Conservation (phyloP, 2,113 vertebrate genomes). For the Euleptes europaea region DNA sequence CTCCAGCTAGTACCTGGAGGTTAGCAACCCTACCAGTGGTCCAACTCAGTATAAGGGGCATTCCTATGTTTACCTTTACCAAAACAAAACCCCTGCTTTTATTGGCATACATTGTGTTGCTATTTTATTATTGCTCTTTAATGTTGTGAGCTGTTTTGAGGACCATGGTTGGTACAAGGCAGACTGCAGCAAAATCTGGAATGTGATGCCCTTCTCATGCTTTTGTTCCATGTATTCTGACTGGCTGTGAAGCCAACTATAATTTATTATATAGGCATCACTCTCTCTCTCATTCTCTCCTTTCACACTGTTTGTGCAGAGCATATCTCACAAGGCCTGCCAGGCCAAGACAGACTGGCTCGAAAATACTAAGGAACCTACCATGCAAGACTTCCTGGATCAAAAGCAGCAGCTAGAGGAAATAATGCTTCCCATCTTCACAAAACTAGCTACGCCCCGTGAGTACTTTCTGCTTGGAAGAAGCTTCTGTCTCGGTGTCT, state of each 20-base stretch:
- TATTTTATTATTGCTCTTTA: no score
- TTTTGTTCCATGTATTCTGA: neutral
- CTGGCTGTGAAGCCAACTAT: neutral
- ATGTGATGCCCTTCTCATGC: neutral
- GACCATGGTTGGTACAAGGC: neutral
- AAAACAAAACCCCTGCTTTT: no score
- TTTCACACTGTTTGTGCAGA: constrained; percentile 57
- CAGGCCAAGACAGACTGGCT: constrained; percentile 76
- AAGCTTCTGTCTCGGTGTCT: neutral
- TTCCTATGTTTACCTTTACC: no score
- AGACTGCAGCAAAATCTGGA: neutral
- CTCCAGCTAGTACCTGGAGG: no score
- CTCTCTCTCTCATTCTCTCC: neutral
- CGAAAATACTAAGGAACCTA: constrained; percentile 61
- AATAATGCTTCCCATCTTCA: constrained; percentile 66
- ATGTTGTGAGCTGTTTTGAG: neutral
- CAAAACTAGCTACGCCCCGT: constrained; percentile 67
- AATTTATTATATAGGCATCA: neutral
- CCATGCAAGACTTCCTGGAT: constrained; percentile 69
- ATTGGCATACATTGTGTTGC: no score
- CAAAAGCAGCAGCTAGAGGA: constrained; percentile 76
- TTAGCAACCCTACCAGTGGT: no score
- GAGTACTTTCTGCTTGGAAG: constrained; percentile 48
- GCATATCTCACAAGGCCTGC: constrained; percentile 60
- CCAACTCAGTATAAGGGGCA: no score